A percentile compares a stretch with the other conserved stretches of the same genome.
phyloP scores from a whole-genome alignment of 2,888 invertebrate species.

The Euzophera pinguis region DNA sequence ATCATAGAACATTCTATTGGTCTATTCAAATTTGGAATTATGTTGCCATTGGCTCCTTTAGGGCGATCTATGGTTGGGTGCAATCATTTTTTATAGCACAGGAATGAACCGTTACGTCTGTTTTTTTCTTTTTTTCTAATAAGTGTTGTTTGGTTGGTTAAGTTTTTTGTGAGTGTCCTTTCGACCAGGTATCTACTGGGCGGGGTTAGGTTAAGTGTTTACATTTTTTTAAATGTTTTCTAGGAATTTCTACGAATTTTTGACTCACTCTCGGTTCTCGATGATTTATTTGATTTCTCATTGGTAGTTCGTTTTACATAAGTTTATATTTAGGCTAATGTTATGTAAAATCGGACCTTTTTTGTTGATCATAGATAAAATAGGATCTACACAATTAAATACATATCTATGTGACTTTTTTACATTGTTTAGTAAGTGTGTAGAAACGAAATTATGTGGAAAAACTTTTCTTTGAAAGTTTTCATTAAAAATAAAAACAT shows the following conservation, averaged over 20 bases:
- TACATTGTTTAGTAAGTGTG: no score
- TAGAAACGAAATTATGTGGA: no score
- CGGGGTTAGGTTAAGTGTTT: conserved; percentile 1
- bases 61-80: conserved; percentile 20
- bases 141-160: background rate
- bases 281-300: background rate
- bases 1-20: conserved; percentile 44
- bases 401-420: no score
- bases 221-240: background rate
- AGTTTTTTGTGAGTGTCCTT: conserved; percentile 2
- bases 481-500: no score
- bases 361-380: no score
- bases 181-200: conserved; percentile 5
- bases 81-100: conserved; percentile 17
- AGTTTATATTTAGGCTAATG: background rate
- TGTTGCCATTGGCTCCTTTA: conserved; percentile 23
- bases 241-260: background rate
- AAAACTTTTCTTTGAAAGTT: no score
- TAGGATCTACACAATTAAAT: no score
- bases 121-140: conserved; percentile 11
- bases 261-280: background rate
- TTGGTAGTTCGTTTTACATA: background rate
- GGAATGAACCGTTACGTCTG: background rate
- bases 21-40: conserved; percentile 34
- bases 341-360: no score